These are phyloP conservation scores for Seriola quinqueradiata DNA, from an alignment of 2,113 vertebrate species.

Conservation along the genomic window DNA sequence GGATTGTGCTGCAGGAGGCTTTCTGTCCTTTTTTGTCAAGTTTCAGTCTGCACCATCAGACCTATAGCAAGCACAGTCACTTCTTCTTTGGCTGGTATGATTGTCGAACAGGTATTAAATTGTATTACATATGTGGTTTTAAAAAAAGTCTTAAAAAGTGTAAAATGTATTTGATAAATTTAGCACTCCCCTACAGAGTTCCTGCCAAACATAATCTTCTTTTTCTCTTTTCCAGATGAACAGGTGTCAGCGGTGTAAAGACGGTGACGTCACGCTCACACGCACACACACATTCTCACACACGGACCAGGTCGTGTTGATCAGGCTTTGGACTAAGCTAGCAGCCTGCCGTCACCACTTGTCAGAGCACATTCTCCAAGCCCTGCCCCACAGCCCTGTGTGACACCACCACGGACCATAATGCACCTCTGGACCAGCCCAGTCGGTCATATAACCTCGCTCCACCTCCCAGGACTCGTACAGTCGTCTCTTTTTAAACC, in stretches of 20 bases:
- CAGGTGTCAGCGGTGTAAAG: conserved; percentile 93
- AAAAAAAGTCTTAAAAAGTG: neutral
- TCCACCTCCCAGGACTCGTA: conserved; percentile 32
- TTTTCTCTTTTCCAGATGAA: conserved; percentile 90
- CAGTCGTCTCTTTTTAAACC: conserved; percentile 52
- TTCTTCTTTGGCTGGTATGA: no score
- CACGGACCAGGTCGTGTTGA: conserved; percentile 7
- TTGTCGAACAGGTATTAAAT: no score
- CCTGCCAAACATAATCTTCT: neutral
- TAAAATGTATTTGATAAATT: neutral
- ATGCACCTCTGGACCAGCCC: conserved; percentile 39
- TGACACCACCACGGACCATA: conserved; percentile 36
- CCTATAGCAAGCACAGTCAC: no score
- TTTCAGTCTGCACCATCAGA: no score
- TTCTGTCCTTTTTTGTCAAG: no score
- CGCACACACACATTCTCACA: conserved; percentile 7
- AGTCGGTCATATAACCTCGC: conserved; percentile 14
- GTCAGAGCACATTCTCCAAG: conserved; percentile 71
- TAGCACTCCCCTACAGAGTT: neutral
- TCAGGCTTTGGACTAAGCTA: conserved; percentile 42
- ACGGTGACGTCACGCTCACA: conserved; percentile 49
- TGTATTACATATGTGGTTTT: no score
- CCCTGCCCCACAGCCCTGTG: conserved; percentile 23
- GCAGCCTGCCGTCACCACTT: conserved; percentile 27
- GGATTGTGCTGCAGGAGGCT: no score